Evolutionary conservation across 92 coral and sea anemone genomes (phyloP).

Genomic region (Palythoa grandis): DNA sequence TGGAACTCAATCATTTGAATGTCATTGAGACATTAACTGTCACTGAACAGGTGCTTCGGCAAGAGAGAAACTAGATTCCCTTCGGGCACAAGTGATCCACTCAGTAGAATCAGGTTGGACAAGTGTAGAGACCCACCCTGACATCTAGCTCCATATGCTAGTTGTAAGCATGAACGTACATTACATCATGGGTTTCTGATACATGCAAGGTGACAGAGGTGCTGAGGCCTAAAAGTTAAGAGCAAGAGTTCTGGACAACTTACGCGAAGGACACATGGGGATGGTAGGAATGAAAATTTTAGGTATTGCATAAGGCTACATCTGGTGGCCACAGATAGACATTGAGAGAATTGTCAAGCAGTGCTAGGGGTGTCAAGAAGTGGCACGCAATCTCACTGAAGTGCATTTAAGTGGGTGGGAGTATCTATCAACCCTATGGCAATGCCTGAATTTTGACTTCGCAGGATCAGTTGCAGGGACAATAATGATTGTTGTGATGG

Average conservation of each 20-base stretch:
- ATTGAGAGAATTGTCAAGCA: neutral
- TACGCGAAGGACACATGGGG: neutral
- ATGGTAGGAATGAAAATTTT: neutral
- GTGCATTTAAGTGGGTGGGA: neutral
- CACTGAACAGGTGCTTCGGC: neutral
- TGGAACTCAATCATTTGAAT: too few species aligned
- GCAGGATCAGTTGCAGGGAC: slow-evolving; percentile 48
- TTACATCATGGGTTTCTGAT: neutral
- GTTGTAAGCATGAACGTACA: neutral
- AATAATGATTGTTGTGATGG: slow-evolving; percentile 41
- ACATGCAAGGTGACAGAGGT: neutral
- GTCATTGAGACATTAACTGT: slow-evolving; percentile 36
- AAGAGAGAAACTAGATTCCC: neutral
- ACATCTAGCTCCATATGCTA: neutral
- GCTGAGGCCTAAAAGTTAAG: neutral
- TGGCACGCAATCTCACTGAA: neutral
- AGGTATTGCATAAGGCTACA: neutral
- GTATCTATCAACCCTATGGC: neutral
- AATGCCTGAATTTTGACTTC: slow-evolving; percentile 2
- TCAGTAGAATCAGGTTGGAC: neutral
- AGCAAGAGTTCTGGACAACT: neutral
- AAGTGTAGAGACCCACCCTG: neutral
- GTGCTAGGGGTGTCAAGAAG: too few species aligned
- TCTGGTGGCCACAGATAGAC: neutral
- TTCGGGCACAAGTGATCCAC: neutral